These are phyloP conservation scores for Atrichornis clamosus DNA, from an alignment of 2,113 vertebrate genomes.

Conservation along the genomic window DNA sequence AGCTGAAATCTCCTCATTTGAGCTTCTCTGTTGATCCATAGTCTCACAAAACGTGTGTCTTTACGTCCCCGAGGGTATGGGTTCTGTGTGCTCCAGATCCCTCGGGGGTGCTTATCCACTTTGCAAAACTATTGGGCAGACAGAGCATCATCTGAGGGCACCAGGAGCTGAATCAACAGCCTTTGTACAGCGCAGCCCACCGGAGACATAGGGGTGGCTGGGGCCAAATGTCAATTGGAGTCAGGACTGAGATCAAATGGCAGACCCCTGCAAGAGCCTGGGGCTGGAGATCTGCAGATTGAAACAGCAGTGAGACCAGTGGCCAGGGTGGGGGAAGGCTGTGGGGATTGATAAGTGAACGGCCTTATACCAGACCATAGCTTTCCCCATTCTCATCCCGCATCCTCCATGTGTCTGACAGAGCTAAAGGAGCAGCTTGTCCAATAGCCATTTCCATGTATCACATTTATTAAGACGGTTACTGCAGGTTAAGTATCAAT, in stretches of 20 bases:
- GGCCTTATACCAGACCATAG: background rate
- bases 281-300: background rate
- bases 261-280: background rate
- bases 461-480: conserved; percentile 50
- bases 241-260: background rate
- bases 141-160: background rate
- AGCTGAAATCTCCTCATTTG: background rate
- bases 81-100: background rate
- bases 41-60: background rate
- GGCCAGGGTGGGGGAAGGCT: background rate
- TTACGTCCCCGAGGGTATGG: background rate
- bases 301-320: background rate
- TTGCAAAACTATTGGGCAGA: background rate
- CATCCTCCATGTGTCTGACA: background rate
- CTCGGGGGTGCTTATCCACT: background rate
- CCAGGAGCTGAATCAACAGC: background rate
- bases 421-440: background rate
- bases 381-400: background rate
- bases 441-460: conserved; percentile 19
- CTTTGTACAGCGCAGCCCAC: background rate
- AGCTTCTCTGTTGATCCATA: background rate
- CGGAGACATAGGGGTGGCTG: fast-evolving
- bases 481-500: conserved; percentile 62
- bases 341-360: background rate
- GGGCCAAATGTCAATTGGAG: background rate